phyloP scores from a whole-genome alignment of 2,888 invertebrate genomes.

The Mythimna vitellina region DNA sequence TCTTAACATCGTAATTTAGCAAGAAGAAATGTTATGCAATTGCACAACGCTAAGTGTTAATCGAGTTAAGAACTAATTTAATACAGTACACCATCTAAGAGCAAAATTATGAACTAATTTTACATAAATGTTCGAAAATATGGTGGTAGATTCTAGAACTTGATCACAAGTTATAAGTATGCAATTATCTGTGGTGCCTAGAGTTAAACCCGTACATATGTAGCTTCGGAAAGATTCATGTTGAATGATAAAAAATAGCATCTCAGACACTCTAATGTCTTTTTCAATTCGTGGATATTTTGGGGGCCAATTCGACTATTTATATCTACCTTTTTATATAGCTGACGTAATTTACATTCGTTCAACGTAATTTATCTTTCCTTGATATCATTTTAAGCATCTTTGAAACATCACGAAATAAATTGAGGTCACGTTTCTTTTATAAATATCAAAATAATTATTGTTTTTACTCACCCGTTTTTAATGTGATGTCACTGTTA shows the following conservation, averaged over 20 bases:
- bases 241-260: neutral
- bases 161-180: too few species aligned
- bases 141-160: too few species aligned
- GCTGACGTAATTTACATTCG: conserved; percentile 5
- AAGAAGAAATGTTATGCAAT: too few species aligned
- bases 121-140: too few species aligned
- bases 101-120: neutral
- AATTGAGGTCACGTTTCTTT: conserved; percentile 11
- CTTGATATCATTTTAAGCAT: conserved; percentile 4
- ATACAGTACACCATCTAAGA: neutral
- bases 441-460: conserved; percentile 5
- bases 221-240: too few species aligned
- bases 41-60: too few species aligned
- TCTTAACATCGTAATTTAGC: too few species aligned
- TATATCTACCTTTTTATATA: conserved; percentile 1
- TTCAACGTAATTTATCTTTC: conserved; percentile 4
- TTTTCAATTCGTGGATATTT: neutral
- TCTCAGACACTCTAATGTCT: neutral
- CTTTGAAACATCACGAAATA: conserved; percentile 10
- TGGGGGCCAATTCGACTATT: neutral
- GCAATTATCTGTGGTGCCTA: neutral
- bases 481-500: neutral
- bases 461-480: neutral
- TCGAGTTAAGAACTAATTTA: neutral
- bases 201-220: too few species aligned